phyloP scores from a whole-genome alignment of 2,113 vertebrate genomes.

The Scophthalmus maximus region DNA sequence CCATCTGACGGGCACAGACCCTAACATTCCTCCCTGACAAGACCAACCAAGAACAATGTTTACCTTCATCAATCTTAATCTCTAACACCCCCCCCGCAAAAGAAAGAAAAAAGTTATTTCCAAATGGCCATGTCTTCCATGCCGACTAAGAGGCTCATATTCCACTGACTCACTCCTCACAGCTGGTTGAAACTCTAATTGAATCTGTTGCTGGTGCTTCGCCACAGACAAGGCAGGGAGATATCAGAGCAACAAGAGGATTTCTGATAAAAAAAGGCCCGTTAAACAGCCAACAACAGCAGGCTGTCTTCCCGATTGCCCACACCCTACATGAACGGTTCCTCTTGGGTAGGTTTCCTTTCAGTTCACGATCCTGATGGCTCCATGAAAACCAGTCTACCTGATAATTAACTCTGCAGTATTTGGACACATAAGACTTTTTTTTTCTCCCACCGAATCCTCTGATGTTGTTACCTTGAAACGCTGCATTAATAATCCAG shows the following conservation, averaged over 20 bases:
- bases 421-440: conserved; percentile 6
- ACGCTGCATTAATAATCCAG: conserved; percentile 20
- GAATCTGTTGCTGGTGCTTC: conserved; percentile 34
- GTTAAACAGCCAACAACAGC: conserved; percentile 24
- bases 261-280: conserved; percentile 28
- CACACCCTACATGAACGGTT: conserved; percentile 4
- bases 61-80: conserved; percentile 68
- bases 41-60: conserved; percentile 73
- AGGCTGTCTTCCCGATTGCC: conserved; percentile 10
- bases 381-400: conserved; percentile 1
- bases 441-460: conserved; percentile 37
- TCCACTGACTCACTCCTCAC: conserved; percentile 43
- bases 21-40: conserved; percentile 61
- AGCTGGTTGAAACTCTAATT: conserved; percentile 30
- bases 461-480: conserved; percentile 28
- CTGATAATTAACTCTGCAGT: conserved; percentile 12
- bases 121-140: conserved; percentile 43
- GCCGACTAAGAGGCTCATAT: conserved; percentile 47
- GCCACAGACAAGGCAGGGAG: conserved; percentile 5
- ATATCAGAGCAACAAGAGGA: conserved; percentile 15
- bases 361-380: neutral
- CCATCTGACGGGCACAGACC: conserved; percentile 43
- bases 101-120: conserved; percentile 17
- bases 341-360: neutral
- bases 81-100: conserved; percentile 13